Conservation (phyloP, 2,113 vertebrate genomes). For the Hiodon tergisus region DNA sequence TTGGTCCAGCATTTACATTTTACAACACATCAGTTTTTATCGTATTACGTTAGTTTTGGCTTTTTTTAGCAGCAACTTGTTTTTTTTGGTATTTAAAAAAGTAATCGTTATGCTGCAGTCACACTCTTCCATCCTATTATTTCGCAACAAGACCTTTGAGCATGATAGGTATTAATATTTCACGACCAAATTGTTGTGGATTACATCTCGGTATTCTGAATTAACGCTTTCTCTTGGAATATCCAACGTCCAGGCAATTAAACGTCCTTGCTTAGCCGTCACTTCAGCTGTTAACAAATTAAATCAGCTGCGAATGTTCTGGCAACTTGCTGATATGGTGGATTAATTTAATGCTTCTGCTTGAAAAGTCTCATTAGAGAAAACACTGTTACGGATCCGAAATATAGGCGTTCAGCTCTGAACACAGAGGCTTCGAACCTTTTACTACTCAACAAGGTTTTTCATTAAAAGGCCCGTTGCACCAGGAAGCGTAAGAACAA, state of each 20-base stretch:
- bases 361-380: neutral
- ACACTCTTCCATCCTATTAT: conserved; percentile 24
- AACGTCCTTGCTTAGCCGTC: neutral
- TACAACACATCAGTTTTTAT: conserved; percentile 27
- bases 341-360: conserved; percentile 5
- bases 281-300: conserved; percentile 5
- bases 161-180: neutral
- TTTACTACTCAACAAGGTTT: no score
- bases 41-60: conserved; percentile 32
- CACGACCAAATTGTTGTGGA: neutral
- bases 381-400: neutral
- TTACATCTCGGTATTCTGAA: neutral
- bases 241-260: neutral
- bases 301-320: neutral
- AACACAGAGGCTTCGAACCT: no score
- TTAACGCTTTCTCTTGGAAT: conserved; percentile 2
- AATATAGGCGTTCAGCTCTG: neutral
- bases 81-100: conserved; percentile 10
- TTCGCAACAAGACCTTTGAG: neutral
- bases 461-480: no score
- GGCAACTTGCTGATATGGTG: neutral
- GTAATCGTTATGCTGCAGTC: conserved; percentile 7
- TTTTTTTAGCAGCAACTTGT: conserved; percentile 32
- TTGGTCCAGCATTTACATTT: conserved; percentile 20
- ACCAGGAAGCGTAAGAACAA: no score